Evolutionary conservation across 2,797 vertebrate species (phyloP), one percentile per base, ranked within the genome.

Genomic region (Holocentrus rufus): DNA sequence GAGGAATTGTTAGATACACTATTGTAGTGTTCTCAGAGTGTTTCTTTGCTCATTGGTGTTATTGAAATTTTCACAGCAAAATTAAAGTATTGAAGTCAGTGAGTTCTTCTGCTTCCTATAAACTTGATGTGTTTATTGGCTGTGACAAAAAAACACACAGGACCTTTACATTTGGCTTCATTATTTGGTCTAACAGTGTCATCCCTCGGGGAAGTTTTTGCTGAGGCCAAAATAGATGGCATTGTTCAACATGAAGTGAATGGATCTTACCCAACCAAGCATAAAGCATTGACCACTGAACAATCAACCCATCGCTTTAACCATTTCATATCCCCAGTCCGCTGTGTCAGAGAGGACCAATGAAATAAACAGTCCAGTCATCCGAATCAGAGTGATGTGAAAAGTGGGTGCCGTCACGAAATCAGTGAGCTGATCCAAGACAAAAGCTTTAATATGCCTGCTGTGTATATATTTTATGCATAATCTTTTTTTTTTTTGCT

Each of bases 401-500:
- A n/a, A 39, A 18, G 17, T 8, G 42, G 25, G 65, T 25, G 20
- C 14, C 50, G 31, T 68, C 23, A 50, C 8, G 17, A 56, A 18
- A 56, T 70, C 18, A 30, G 44, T 14, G 23, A 6, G 23, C 42
- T 36, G 49, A 69, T 46, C 60, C 27, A 36, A 55, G 69, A 46
- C 47, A 5, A 23, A 52, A 2, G 65, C 61, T 81, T 66, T 59
- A 46, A 42, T 54, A 4, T 57, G 56, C 25, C 55, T 52, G 61
- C 53, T 75, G 57, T 61, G 42, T 52, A 20, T 22, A 23, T 23
- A 66, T 62, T 36, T 54, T 47, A 25, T 14, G 50, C 30, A 49
- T 50, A 56, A 34, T 34, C 31, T 5, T 34, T 34, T 34, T 34
- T 5, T 42, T 75, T 63, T 39, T 69, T 77, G 54, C 68, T 59